Evolutionary conservation across 2,797 vertebrate genomes (phyloP), one percentile per base, ranked within the genome.

Genomic region (Enteromius afrohamiltoni): DNA sequence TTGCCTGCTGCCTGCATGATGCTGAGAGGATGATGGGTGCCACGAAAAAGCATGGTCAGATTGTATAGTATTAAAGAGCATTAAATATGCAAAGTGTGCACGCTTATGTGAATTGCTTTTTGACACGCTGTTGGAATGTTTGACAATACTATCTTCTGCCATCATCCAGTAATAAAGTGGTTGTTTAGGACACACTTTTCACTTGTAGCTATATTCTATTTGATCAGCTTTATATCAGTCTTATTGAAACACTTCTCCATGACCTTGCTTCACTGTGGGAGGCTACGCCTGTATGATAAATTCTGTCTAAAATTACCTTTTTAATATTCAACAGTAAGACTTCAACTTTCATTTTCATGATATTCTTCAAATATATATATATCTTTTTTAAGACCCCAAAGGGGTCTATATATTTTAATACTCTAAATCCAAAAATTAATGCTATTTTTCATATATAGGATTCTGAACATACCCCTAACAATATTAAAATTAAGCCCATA

Each of bases 51-150:
- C 60, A 55, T 80, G 77, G 79, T 88, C 88, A 88, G 86, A 87
- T 85, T 88, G 87, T 82, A 68, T 87, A 65, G 77, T 82, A 90
- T 87, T 86, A 80, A 86, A 16, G 70, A 77, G 68, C 79, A 76
- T 88, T 90, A 80, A 89, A 89, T 90, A 91, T 91, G 86, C 87
- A 85, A 65, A 64, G 78, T 73, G 60, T 65, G 60, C 85, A 85
- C 74, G 60, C 85, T 71, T 79, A 89, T 70, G 87, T 87, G 82
- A 89, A 89, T 84, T 90, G 87, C 84, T n/a, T 87, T 87, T 86
- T 89, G 89, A 88, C 91, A 81, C 85, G 88, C 85, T 83, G 79
- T 78, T 74, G 79, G 85, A 84, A 76, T 87, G 82, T 88, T 83
- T 86, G 77, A 31, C 74, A 58, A 80, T 82, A 82, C 83, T 83